Percentiles rank a stretch among this genome's conserved stretches.
phyloP scores from a whole-genome alignment of 2,888 invertebrate genomes.

The Himalopsyche japonica region DNA sequence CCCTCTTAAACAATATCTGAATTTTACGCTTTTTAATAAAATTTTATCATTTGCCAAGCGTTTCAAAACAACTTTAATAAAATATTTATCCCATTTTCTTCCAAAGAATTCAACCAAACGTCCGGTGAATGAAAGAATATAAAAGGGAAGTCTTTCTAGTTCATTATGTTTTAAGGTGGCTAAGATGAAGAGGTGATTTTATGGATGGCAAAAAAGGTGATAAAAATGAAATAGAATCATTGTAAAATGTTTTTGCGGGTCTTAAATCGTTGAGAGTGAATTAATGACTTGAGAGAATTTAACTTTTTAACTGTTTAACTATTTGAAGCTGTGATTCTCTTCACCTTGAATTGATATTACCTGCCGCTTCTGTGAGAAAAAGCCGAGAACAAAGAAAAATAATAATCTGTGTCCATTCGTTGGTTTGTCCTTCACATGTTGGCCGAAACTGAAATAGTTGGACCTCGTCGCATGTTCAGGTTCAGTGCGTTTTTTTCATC shows the following conservation, averaged over 20 bases:
- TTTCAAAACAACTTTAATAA: too few species aligned
- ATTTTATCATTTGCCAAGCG: too few species aligned
- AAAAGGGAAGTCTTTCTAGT: too few species aligned
- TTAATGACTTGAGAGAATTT: slow-evolving; percentile 33
- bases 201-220: too few species aligned
- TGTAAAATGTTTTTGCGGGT: background rate
- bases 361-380: slow-evolving; percentile 3
- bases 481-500: background rate
- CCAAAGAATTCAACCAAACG: too few species aligned
- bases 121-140: too few species aligned
- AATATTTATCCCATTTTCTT: too few species aligned
- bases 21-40: too few species aligned
- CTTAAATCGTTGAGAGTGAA: background rate
- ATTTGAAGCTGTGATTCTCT: slow-evolving; percentile 38
- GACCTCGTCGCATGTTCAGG: background rate
- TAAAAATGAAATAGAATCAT: too few species aligned
- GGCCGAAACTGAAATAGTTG: background rate
- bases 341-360: slow-evolving; percentile 37
- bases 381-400: background rate
- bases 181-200: background rate
- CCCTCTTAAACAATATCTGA: too few species aligned
- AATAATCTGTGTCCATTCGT: background rate
- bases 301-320: slow-evolving; percentile 32
- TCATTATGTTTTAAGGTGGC: too few species aligned
- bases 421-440: background rate